Evolutionary conservation across 2,797 vertebrate genomes (phyloP).

Genomic region (Chelonia mydas): DNA sequence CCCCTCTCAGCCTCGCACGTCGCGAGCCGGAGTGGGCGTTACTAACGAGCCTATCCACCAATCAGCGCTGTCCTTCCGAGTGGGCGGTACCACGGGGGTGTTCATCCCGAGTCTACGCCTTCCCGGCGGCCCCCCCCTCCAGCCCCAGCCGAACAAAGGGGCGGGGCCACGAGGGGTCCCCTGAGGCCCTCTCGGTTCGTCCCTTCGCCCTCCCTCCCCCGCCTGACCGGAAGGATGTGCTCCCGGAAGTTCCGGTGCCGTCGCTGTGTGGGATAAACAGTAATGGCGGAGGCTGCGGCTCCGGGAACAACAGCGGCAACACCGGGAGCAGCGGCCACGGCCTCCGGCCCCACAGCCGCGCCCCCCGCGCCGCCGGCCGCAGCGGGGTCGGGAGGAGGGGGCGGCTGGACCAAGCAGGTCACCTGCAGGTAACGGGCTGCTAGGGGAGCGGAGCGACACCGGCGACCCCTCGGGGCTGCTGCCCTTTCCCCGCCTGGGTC

Average conservation of each 20-base stretch:
- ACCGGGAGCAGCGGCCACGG: slow-evolving; percentile 66
- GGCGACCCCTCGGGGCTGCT: background rate
- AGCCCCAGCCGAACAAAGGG: background rate
- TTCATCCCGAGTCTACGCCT: background rate
- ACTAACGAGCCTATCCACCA: background rate
- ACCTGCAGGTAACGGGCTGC: slow-evolving; percentile 88
- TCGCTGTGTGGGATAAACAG: slow-evolving; percentile 94
- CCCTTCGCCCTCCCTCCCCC: slow-evolving; percentile 3
- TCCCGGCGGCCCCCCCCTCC: background rate
- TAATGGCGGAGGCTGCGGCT: slow-evolving; percentile 97
- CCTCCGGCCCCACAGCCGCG: slow-evolving; percentile 60
- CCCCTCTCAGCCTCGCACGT: background rate
- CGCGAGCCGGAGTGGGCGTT: background rate
- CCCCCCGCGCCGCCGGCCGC: slow-evolving; percentile 66
- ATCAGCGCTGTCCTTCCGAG: background rate
- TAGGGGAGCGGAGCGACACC: slow-evolving; percentile 3
- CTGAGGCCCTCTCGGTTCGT: background rate
- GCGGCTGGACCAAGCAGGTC: slow-evolving; percentile 96
- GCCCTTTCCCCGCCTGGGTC: background rate
- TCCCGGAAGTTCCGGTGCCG: slow-evolving; percentile 91
- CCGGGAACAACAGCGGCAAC: slow-evolving; percentile 79
- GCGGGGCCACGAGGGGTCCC: background rate
- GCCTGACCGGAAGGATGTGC: slow-evolving; percentile 79
- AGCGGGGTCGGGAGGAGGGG: slow-evolving; percentile 71
- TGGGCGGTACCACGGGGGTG: background rate